phyloP scores from a whole-genome alignment of 2,113 vertebrate genomes.

The Boleophthalmus pectinirostris region DNA sequence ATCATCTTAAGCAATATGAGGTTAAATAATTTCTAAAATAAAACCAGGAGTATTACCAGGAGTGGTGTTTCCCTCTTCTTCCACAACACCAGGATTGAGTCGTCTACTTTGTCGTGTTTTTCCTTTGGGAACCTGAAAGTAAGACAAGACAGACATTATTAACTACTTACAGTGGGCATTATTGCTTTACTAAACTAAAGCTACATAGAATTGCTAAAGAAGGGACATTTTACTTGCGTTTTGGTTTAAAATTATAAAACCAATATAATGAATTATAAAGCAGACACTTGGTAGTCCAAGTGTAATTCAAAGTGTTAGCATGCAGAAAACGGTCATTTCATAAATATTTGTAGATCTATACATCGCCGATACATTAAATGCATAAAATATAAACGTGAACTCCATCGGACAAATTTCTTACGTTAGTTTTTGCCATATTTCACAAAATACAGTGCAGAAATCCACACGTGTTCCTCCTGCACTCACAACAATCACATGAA shows the following conservation, averaged over 20 bases:
- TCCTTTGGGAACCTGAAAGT: conserved; percentile 27
- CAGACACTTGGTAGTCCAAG: not conserved
- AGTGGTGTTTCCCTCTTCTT: not conserved
- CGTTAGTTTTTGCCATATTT: conserved; percentile 48
- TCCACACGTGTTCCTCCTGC: conserved; percentile 28
- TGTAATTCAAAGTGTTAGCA: not conserved
- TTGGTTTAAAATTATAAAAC: no score
- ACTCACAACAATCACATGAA: conserved; percentile 23
- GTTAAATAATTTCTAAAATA: not conserved
- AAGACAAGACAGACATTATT: not conserved
- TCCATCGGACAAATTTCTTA: conserved; percentile 11
- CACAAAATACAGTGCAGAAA: not conserved
- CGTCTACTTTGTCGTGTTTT: conserved; percentile 30
- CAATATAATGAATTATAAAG: no score
- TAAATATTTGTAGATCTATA: not conserved
- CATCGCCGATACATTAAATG: not conserved
- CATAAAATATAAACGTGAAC: not conserved
- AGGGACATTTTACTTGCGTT: no score
- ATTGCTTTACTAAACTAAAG: not conserved
- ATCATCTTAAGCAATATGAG: not conserved
- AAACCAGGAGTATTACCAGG: conserved; percentile 21
- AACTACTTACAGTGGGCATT: not conserved
- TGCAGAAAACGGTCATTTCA: not conserved
- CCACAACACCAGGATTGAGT: not conserved
- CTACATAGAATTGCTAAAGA: not conserved